A percentile compares a stretch with the other conserved stretches of the same genome.
Evolutionary conservation across 30 jellyfish, hydroid and myxozoan genomes (phyloP).

Genomic region (Cassiopea xamachana): DNA sequence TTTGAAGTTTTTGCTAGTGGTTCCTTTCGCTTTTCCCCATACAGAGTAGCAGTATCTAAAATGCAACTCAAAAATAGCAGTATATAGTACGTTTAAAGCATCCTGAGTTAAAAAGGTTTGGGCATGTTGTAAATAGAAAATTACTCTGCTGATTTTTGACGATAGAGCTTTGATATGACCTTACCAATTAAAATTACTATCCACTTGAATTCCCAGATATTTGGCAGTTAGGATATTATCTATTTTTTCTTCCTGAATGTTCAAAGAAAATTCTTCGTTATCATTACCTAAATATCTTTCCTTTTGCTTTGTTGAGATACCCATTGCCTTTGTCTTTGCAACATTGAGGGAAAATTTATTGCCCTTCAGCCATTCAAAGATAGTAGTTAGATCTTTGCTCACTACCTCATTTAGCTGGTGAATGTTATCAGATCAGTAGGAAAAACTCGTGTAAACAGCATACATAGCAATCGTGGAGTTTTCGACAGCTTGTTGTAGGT

Average conservation of each 20-base stretch:
- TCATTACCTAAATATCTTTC: neutral
- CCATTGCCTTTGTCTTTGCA: too few species aligned
- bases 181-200: neutral
- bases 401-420: too few species aligned
- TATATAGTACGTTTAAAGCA: neutral
- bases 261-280: neutral
- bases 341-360: too few species aligned
- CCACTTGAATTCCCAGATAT: conserved; percentile 3
- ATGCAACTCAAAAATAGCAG: neutral
- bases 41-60: neutral
- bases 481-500: too few species aligned
- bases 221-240: neutral
- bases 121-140: neutral
- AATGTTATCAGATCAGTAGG: too few species aligned
- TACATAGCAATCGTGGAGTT: too few species aligned
- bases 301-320: too few species aligned
- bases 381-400: too few species aligned
- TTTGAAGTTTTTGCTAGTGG: neutral
- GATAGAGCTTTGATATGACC: neutral
- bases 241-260: neutral
- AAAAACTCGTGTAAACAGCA: too few species aligned
- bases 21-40: neutral
- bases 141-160: neutral
- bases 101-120: neutral
- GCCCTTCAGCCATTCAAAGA: too few species aligned